phyloP scores from a whole-genome alignment of 1,140 invertebrate species.

The Cardiocondyla obscurior region DNA sequence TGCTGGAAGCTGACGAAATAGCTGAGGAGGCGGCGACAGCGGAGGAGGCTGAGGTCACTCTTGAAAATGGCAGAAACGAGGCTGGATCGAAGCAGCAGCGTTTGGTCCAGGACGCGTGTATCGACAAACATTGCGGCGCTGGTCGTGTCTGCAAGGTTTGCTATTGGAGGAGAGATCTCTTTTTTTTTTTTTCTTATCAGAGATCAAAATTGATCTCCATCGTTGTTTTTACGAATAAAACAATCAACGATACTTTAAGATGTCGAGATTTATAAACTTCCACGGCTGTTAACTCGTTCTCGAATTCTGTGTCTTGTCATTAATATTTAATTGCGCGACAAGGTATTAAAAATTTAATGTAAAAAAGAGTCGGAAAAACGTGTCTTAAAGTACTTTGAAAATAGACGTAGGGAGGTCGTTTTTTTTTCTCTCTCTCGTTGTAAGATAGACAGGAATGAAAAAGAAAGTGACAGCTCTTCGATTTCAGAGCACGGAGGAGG shows the following conservation, averaged over 20 bases:
- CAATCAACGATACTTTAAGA: too few relatives aligned
- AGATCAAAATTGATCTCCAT: neutral
- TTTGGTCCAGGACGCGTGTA: slow-evolving; percentile 88
- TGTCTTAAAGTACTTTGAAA: neutral
- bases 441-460: neutral
- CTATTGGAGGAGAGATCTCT: neutral
- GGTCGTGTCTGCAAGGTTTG: slow-evolving; percentile 92
- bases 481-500: slow-evolving; percentile 84
- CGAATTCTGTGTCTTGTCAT: neutral
- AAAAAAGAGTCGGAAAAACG: neutral
- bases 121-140: slow-evolving; percentile 94
- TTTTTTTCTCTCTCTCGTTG: too few relatives aligned
- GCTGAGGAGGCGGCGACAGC: slow-evolving; percentile 65
- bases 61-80: slow-evolving; percentile 67
- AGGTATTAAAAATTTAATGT: neutral
- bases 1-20: slow-evolving; percentile 76
- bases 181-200: neutral
- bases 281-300: neutral
- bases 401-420: neutral
- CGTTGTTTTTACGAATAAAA: too few relatives aligned
- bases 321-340: neutral
- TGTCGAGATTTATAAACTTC: neutral
- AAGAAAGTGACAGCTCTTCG: neutral
- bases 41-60: slow-evolving; percentile 63
- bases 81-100: slow-evolving; percentile 63